phyloP scores from a whole-genome alignment of 2,888 invertebrate genomes.

The Orthosia gracilis region DNA sequence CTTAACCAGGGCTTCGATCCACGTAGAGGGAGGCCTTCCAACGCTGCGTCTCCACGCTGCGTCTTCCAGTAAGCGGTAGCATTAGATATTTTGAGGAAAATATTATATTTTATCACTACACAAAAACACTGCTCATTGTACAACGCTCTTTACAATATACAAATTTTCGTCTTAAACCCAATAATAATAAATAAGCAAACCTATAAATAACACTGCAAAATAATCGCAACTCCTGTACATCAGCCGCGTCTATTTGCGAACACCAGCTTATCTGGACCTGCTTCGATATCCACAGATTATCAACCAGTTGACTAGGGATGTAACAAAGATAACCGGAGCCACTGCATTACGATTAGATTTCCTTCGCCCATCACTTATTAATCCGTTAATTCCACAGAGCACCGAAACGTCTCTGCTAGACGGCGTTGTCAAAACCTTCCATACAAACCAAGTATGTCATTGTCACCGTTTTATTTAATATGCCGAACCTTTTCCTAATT shows the following conservation, averaged over 20 bases:
- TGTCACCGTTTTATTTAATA: no score
- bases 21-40: no score
- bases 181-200: not conserved
- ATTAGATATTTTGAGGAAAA: no score
- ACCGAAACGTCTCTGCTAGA: not conserved
- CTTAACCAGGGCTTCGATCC: no score
- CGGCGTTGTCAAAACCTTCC: no score
- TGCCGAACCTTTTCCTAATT: no score
- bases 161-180: not conserved
- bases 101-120: no score
- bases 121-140: no score
- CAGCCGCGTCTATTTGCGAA: slow-evolving; percentile 29
- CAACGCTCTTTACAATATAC: no score
- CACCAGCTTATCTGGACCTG: slow-evolving; percentile 15
- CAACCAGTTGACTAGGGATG: slow-evolving; percentile 45
- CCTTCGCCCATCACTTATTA: slow-evolving; percentile 51
- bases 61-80: no score
- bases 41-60: no score
- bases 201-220: not conserved
- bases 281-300: slow-evolving; percentile 43
- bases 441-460: no score
- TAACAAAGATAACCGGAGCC: slow-evolving; percentile 47
- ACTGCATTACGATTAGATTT: slow-evolving; percentile 57
- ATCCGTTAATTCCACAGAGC: slow-evolving; percentile 50
- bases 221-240: not conserved